Conservation (phyloP, 1,140 invertebrate genomes). For the Acyrthosiphon pisum region DNA sequence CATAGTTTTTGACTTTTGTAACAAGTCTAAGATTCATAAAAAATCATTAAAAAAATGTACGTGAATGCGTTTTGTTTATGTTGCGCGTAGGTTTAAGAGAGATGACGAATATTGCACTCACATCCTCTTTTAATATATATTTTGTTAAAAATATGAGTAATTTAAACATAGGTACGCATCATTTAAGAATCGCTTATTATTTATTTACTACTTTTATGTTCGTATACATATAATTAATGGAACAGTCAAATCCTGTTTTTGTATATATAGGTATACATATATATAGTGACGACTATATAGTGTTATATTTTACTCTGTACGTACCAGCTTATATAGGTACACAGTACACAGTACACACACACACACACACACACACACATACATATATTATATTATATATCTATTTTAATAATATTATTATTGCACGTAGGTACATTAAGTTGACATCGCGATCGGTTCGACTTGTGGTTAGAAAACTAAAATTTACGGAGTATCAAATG, state of each 20-base stretch:
- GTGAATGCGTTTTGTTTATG: not conserved
- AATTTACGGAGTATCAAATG: no score
- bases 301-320: not conserved
- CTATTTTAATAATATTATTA: not conserved
- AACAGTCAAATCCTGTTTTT: not conserved
- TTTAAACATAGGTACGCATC: not conserved
- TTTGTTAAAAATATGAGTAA: not conserved
- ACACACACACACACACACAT: not conserved
- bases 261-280: not conserved
- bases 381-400: not conserved
- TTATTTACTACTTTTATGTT: not conserved
- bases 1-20: no score
- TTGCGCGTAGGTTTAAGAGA: not conserved
- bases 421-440: not conserved
- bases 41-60: not conserved
- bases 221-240: not conserved
- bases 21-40: no score
- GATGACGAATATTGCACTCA: not conserved
- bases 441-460: not conserved
- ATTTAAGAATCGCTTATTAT: not conserved
- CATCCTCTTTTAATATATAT: not conserved
- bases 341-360: not conserved
- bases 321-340: not conserved
- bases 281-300: not conserved
- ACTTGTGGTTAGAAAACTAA: not conserved